Evolutionary conservation across 2,888 invertebrate species (phyloP).

Genomic region (Drosophila anomelani): DNA sequence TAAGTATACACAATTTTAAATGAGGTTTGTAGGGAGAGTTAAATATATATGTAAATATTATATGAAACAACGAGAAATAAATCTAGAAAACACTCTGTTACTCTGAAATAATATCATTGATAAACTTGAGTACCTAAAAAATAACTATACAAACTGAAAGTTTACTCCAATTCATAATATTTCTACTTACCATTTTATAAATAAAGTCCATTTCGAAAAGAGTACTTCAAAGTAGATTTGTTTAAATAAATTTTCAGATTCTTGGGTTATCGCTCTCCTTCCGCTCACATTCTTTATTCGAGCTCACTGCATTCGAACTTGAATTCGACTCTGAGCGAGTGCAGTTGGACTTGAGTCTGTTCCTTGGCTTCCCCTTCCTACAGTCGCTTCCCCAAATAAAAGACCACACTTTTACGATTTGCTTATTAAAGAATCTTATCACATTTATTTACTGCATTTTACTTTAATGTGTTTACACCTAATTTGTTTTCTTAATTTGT

Average conservation of each 20-base stretch:
- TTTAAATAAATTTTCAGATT: not conserved
- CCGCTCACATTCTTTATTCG: not conserved
- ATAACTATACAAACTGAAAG: not conserved
- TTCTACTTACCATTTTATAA: not conserved
- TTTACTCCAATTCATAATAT: no score
- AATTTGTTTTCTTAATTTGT: slow-evolving; percentile 61
- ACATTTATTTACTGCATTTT: slow-evolving; percentile 84
- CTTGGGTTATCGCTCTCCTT: slow-evolving; percentile 11
- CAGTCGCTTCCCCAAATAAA: slow-evolving; percentile 28
- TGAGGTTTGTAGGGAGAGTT: no score
- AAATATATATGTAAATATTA: no score
- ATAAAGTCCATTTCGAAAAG: not conserved
- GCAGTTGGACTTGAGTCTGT: slow-evolving; percentile 7
- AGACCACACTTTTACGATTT: slow-evolving; percentile 26
- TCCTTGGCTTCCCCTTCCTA: slow-evolving; percentile 5
- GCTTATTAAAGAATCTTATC: slow-evolving; percentile 84
- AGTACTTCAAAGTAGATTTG: not conserved
- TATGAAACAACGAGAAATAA: no score
- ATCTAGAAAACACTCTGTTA: no score
- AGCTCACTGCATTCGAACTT: slow-evolving; percentile 21
- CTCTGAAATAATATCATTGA: no score
- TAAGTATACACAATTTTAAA: no score
- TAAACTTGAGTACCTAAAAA: not conserved
- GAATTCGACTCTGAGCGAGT: slow-evolving; percentile 8
- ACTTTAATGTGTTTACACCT: slow-evolving; percentile 68